A percentile compares a stretch with the other conserved stretches of the same genome.
Evolutionary conservation across 2,797 vertebrate species (phyloP).

Genomic region (Myiotriccus ornatus): DNA sequence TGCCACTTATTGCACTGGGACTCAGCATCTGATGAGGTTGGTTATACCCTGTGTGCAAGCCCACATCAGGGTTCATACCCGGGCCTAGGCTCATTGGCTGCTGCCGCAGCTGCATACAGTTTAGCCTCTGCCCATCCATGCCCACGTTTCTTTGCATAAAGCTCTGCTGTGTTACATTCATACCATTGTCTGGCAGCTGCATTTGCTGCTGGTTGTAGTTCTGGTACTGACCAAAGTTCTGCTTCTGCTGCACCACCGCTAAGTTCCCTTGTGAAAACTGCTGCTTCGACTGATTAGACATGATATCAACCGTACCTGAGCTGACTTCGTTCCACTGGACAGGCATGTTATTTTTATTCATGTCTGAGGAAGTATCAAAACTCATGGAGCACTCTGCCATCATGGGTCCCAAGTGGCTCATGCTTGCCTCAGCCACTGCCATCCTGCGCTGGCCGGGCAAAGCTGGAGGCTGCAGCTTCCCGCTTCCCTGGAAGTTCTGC

Average conservation of each 20-base stretch:
- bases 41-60: slow-evolving; percentile 78
- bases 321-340: slow-evolving; percentile 99
- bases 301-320: slow-evolving; percentile 88
- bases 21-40: slow-evolving; percentile 78
- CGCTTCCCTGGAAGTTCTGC: slow-evolving; percentile 78
- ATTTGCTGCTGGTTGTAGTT: slow-evolving; percentile 77
- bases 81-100: slow-evolving; percentile 71
- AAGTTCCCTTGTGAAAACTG: slow-evolving; percentile 83
- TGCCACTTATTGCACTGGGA: slow-evolving; percentile 68
- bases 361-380: slow-evolving; percentile 69
- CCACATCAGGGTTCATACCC: slow-evolving; percentile 72
- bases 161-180: slow-evolving; percentile 72
- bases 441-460: slow-evolving; percentile 82
- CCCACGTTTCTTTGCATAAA: slow-evolving; percentile 75
- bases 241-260: slow-evolving; percentile 85
- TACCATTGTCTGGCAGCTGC: slow-evolving; percentile 72
- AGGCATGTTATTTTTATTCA: slow-evolving; percentile 91
- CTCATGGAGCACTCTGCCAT: slow-evolving; percentile 79
- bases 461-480: slow-evolving; percentile 75
- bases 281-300: slow-evolving; percentile 77
- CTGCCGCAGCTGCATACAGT: slow-evolving; percentile 80
- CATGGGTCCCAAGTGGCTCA: slow-evolving; percentile 74
- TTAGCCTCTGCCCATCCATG: slow-evolving; percentile 75
- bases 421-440: slow-evolving; percentile 76
- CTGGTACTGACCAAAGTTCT: slow-evolving; percentile 85